Evolutionary conservation across 2,113 vertebrate species (phyloP), one percentile per base, ranked within the genome.

Genomic region (Ibidorhyncha struthersii): DNA sequence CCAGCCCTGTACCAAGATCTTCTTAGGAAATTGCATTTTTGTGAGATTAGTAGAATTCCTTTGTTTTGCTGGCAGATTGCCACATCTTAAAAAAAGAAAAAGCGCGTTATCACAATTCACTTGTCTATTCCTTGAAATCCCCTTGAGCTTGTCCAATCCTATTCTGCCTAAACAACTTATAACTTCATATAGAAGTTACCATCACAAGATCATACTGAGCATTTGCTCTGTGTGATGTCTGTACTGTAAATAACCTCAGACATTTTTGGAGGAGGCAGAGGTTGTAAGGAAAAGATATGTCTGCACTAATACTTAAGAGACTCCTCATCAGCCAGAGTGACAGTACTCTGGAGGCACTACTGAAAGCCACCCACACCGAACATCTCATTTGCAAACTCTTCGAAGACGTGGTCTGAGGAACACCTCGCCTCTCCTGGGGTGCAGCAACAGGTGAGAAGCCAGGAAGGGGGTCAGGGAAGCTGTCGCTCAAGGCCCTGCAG

Each of bases 111-210:
- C 71, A 47, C 65, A 59, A 93, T 92, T 90, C 78, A 84, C 36
- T 70, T 95, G 34, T 74, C 43, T 80, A 27, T 63, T 96, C 73
- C 86, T 67, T 52, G 4, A 86, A 83, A 86, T 58, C 4, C 8
- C 26, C 7, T 79, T 93, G 81, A 97, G 74, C 62, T 81, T 96
- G 82, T 95, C 82, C 76, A 96, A 85, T 97, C 81, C 82, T 93
- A 94, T 80, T 96, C 82, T 62, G 86, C 73, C 92, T 91, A 71
- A 27, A 40, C 78, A 95, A 86, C 71, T 79, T 89, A 34, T 90
- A 94, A 96, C 94, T 96, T 97, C 89, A 95, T 95, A 91, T 96
- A 94, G 82, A 94, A 90, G 82, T 69, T 93, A 59, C 86, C 92
- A 63, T 87, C 93, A 93, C 94, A 96, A 93, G 93, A 96, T 56